A percentile compares a stretch with the other conserved stretches of the same genome.
These are phyloP conservation scores for Drosophila flavopinicola DNA, from an alignment of 2,888 invertebrate species.

Conservation along the genomic window DNA sequence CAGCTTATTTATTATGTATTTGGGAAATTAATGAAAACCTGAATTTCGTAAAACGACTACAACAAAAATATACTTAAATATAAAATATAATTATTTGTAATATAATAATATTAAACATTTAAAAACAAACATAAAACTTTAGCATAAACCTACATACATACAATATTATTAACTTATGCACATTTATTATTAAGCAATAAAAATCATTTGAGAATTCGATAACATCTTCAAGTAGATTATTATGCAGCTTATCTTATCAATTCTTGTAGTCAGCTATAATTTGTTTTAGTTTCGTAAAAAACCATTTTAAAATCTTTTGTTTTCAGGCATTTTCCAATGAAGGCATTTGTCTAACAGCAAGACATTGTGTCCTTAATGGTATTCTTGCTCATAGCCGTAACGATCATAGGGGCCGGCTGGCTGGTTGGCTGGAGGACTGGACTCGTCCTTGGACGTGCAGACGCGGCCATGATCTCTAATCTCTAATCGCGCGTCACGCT, in stretches of 20 bases:
- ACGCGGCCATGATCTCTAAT: slow-evolving; percentile 67
- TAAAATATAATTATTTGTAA: too few species aligned
- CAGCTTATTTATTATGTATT: too few species aligned
- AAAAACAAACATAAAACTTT: too few species aligned
- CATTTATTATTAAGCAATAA: too few species aligned
- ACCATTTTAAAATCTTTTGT: slow-evolving; percentile 37
- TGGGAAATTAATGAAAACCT: too few species aligned
- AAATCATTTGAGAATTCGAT: slow-evolving; percentile 1
- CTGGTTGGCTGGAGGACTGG: slow-evolving; percentile 19
- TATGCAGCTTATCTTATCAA: slow-evolving; percentile 4
- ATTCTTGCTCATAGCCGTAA: slow-evolving; percentile 24
- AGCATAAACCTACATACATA: too few species aligned
- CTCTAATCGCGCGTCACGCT: slow-evolving; percentile 77
- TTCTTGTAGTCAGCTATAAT: background rate
- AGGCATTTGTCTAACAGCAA: slow-evolving; percentile 59
- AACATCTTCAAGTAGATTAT: slow-evolving; percentile 7
- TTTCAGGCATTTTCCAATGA: slow-evolving; percentile 40
- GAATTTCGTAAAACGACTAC: too few species aligned
- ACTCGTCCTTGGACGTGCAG: slow-evolving; percentile 42
- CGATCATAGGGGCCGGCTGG: slow-evolving; percentile 30
- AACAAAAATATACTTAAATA: too few species aligned
- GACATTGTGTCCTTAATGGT: slow-evolving; percentile 40
- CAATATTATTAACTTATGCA: too few species aligned
- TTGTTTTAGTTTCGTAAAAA: slow-evolving; percentile 16
- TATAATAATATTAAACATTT: too few species aligned